Conservation (phyloP, 1,140 invertebrate species). For the Drosophila trapezifrons region DNA sequence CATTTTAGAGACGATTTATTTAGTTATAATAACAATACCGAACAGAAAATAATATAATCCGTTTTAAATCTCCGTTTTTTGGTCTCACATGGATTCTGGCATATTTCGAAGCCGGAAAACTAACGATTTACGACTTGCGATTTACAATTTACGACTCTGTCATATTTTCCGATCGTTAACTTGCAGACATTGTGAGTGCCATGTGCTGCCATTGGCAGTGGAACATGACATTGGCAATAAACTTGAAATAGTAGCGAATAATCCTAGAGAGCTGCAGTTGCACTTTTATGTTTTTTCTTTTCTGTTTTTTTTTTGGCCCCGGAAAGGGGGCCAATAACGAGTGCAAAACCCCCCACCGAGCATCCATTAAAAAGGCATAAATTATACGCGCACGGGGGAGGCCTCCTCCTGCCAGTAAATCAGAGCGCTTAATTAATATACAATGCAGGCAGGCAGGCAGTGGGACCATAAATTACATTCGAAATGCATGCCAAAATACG, state of each 20-base stretch:
- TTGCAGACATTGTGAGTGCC: slow-evolving; percentile 28
- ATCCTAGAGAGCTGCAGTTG: slow-evolving; percentile 14
- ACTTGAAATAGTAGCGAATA: slow-evolving; percentile 12
- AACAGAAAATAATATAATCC: no score
- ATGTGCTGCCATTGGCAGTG: slow-evolving; percentile 30
- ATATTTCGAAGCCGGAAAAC: background rate
- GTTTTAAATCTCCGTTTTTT: no score
- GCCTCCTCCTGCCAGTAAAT: slow-evolving; percentile 35
- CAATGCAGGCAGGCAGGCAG: slow-evolving; percentile 25
- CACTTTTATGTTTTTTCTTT: background rate
- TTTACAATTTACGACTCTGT: slow-evolving; percentile 22
- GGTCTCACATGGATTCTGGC: background rate
- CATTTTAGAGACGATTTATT: no score
- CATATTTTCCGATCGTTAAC: slow-evolving; percentile 19
- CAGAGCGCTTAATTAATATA: slow-evolving; percentile 50
- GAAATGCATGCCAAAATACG: slow-evolving; percentile 46
- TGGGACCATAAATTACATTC: slow-evolving; percentile 36
- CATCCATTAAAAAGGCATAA: slow-evolving; percentile 63
- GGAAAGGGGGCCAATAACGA: slow-evolving; percentile 5
- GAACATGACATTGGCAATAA: slow-evolving; percentile 44
- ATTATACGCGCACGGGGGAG: slow-evolving; percentile 31
- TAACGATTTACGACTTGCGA: background rate
- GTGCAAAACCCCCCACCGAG: slow-evolving; percentile 10
- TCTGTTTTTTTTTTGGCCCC: background rate
- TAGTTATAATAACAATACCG: no score